Evolutionary conservation across 2,113 vertebrate species (phyloP), one percentile per base, ranked within the genome.

Genomic region (Lampris megalopsis): DNA sequence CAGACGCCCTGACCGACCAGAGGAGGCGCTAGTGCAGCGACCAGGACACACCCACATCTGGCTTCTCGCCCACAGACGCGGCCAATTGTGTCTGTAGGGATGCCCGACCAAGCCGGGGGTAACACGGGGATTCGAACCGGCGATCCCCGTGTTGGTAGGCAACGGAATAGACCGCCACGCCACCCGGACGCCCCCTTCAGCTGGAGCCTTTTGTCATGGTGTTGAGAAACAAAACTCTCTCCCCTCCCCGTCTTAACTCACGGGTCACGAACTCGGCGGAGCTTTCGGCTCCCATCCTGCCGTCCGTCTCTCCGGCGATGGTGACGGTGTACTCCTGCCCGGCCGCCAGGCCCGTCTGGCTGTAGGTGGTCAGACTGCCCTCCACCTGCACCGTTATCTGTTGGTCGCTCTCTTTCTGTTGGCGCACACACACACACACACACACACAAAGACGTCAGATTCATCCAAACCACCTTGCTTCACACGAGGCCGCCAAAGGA

Each of bases 311-410:
- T 4, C 94, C 95, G 1, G 66, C 75, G 36, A 95, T 48, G 41
- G 70, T 84, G 80, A 90, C 92, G 0, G n/a, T 86, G 84, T 95
- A 95, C 53, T 89, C 83, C 85, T 95, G 93, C 5, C 93, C 95
- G 0, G 94, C 80, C 0, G 91, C 94, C 76, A 96, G 83, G 0
- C 95, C 95, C 0, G 64, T 89, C 83, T 94, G 95, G 6, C 83
- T 92, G 84, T 89, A 95, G 59, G 61, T 65, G 66, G 60, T 91
- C 43, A 84, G 66, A 6, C 76, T 13, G 35, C 95, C 92, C 0
- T 78, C 80, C 73, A 95, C 84, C 35, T 71, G 82, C 0, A 63
- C 45, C 0, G 56, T 73, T 6, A 94, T 74, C 68, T 80, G 79
- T 13, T 90, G 91, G 58, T 92, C 88, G 0, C 71, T 72, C 48